Base-by-base conservation (phyloP, 2,888 invertebrate species). In the Eutolmus rufibarbis region DNA sequence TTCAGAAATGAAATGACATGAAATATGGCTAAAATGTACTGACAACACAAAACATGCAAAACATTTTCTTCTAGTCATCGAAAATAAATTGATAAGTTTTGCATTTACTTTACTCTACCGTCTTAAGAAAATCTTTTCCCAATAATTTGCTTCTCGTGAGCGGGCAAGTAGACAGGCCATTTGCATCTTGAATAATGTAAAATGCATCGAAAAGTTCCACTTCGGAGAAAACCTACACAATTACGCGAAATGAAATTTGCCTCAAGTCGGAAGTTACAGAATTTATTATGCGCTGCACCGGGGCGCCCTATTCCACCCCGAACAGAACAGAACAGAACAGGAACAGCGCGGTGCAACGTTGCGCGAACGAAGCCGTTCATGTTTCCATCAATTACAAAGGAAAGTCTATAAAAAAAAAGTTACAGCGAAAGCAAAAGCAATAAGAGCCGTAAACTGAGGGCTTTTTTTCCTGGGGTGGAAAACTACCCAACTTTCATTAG, bases 231-330 rank as follows among this genome's bases (percentile, higher is more conserved):
- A 78, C 78, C 43, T 78, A 16, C 46, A 78, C 78, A 78, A 78
- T 78, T 78, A 78, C 40, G 78, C 43, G 78, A 78, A 78, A 78
- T 78, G 78, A 78, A 78, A 78, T 78, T 78, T 78, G 78, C 43
- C 37, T 78, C 46, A 43, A 43, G 43, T 78, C 78, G 78, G 78
- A 78, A 78, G 78, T 78, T 78, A 23, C 78, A 40, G 43, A 78
- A 78, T 78, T 78, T 78, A 78, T 78, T 43, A 78, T 43, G 78
- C 37, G 78, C 78, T 23, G 40, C 43, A 78, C 40, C 66, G 28
- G 2, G 28, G 4, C 57, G 23, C 23, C 16, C 14, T 51, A 2
- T 51, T 51, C 51, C 51, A 57, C 9, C 7, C 57, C 23, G 19
- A 9, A 8, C 57, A 7, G 57, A 9, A 7, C 28, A 0, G 57